A percentile compares a stretch with the other conserved stretches of the same genome.
Evolutionary conservation across 2,113 vertebrate species (phyloP).

Genomic region (Strigops habroptila): DNA sequence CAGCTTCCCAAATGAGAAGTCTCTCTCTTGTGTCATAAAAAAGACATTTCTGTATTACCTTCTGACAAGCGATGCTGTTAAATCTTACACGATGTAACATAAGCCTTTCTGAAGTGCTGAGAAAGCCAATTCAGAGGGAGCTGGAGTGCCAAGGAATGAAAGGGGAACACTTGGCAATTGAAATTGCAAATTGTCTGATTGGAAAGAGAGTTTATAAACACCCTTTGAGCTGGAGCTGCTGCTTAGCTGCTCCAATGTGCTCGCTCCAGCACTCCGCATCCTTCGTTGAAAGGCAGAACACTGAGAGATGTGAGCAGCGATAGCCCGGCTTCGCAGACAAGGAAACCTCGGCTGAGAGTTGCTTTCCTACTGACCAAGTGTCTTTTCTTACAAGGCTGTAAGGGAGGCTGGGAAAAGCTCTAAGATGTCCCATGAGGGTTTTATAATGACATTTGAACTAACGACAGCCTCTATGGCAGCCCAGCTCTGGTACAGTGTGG

Average conservation of each 20-base stretch:
- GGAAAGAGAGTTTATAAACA: neutral
- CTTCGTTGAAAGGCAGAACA: neutral
- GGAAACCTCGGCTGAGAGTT: neutral
- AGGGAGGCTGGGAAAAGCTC: neutral
- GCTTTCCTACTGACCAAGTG: rapidly evolving
- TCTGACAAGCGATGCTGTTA: neutral
- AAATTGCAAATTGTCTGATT: neutral
- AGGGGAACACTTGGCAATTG: neutral
- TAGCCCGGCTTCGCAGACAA: rapidly evolving
- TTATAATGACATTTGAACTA: rapidly evolving
- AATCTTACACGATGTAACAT: neutral
- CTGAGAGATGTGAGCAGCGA: rapidly evolving
- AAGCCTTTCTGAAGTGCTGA: neutral
- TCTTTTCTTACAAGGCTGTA: rapidly evolving
- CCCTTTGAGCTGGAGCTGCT: neutral
- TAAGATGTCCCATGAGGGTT: rapidly evolving
- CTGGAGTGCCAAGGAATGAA: neutral
- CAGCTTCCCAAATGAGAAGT: slow-evolving; percentile 16
- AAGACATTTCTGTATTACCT: neutral
- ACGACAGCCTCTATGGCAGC: rapidly evolving
- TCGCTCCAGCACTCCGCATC: neutral
- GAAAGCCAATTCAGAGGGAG: neutral
- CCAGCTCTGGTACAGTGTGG: neutral
- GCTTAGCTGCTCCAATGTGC: neutral
- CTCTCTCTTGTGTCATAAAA: slow-evolving; percentile 13